Evolutionary conservation across 92 coral and sea anemone genomes (phyloP).

Genomic region (Umimayanthus kanabou): DNA sequence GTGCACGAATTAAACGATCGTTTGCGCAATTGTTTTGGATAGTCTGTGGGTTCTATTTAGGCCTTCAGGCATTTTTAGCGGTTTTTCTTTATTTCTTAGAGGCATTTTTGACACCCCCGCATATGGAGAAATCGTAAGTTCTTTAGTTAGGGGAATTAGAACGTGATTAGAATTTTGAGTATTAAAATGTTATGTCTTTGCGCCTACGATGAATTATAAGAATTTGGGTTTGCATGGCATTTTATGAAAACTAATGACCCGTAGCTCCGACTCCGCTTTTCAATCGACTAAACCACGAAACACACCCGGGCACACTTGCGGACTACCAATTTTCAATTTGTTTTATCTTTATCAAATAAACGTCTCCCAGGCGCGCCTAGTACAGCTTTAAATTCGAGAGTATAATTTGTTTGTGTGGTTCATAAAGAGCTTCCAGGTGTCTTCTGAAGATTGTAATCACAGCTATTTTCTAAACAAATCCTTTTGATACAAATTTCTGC

Average conservation of each 20-base stretch:
- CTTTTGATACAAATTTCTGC: background rate
- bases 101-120: conserved; percentile 11
- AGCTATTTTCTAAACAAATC: background rate
- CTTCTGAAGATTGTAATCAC: background rate
- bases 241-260: conserved; percentile 38
- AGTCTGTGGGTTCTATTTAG: no score
- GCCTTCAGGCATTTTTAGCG: background rate
- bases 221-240: background rate
- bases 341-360: background rate
- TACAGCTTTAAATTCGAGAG: background rate
- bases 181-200: conserved; percentile 17
- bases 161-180: conserved; percentile 41
- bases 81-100: no score
- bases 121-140: no score
- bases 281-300: conserved; percentile 14
- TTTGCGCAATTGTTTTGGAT: background rate
- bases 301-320: conserved; percentile 26
- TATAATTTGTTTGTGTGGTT: conserved; percentile 5
- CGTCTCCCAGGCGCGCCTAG: background rate
- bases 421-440: background rate
- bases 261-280: conserved; percentile 20
- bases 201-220: background rate
- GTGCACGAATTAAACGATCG: no score
- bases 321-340: background rate
- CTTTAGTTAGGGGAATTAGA: background rate